Base-by-base conservation (phyloP, 2,113 vertebrate species). In the Gadus chalcogrammus region DNA sequence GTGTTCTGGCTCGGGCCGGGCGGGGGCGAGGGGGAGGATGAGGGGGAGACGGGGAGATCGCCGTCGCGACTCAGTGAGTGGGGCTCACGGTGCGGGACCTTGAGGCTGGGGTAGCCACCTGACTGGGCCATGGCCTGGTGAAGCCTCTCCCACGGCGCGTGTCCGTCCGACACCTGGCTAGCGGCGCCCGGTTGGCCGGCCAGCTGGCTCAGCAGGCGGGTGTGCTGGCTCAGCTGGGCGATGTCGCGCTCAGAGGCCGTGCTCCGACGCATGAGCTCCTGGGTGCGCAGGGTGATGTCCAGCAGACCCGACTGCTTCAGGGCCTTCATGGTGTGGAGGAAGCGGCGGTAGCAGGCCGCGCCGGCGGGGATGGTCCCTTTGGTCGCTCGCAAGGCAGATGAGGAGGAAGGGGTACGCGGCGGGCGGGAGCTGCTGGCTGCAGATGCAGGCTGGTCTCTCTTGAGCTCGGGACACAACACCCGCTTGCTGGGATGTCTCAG, bases 251-350 rank as follows among this genome's bases (percentile, higher is more conserved):
- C 87, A 0, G 80, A 87, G 70, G 81, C 20, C 0, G 48, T 73
- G 71, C 85, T 92, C 77, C 90, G 91, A 3, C 76, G 81, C 72
- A 91, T 77, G 61, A 93, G 80, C 60, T 92, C 91, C 62, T 91
- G 89, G 1, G 91, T 92, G 66, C 73, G 80, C 74, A 92, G 65
- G 0, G 91, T 91, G 55, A 92, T 89, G 79, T 89, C 89, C 73
- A 92, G 64, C 68, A 93, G 79, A 13, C 91, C 90, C 0, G 90
- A 91, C 16, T 89, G 88, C 55, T 73, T 78, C 60, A 92, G 87
- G 75, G 91, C 84, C 65, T 91, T 81, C 53, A 87, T 68, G 0
- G 91, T 91, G 83, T 92, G 91, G 52, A 83, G 82, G 78, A 93
- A 91, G 20, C 89, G 90, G 24, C 71, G 81, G 18, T 88, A 84